These are phyloP conservation scores for Calliopum simillimum DNA, from an alignment of 2,888 invertebrate genomes.

Conservation along the genomic window DNA sequence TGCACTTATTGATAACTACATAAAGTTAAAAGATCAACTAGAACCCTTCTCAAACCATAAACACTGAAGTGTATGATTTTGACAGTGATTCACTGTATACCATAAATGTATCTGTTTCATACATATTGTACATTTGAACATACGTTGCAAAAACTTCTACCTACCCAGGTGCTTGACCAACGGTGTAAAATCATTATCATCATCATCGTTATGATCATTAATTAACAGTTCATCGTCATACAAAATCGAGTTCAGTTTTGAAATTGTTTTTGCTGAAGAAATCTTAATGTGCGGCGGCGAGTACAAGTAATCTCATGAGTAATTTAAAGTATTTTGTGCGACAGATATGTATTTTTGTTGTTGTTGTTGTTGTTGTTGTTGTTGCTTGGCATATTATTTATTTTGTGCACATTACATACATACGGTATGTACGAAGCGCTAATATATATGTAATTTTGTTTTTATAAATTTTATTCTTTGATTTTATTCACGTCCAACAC, in stretches of 20 bases:
- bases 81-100: too few relatives aligned
- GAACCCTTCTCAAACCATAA: too few relatives aligned
- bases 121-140: too few relatives aligned
- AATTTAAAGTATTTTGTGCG: slow-evolving; percentile 4
- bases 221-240: neutral
- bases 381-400: neutral
- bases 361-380: too few relatives aligned
- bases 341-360: neutral
- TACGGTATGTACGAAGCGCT: neutral
- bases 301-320: slow-evolving; percentile 4
- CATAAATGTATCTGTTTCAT: too few relatives aligned
- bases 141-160: neutral
- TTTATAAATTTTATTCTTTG: neutral
- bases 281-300: neutral
- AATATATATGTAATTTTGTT: neutral
- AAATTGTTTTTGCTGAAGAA: neutral
- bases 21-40: too few relatives aligned
- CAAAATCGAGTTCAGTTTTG: slow-evolving; percentile 6
- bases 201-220: neutral
- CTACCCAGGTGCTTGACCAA: slow-evolving; percentile 6
- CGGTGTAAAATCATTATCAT: neutral
- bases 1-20: too few relatives aligned
- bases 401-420: neutral
- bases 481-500: slow-evolving; percentile 6
- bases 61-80: too few relatives aligned